Percentiles rank a stretch among this genome's conserved stretches.
Conservation (phyloP, 2,113 vertebrate genomes). For the Anser brachyrhynchus region DNA sequence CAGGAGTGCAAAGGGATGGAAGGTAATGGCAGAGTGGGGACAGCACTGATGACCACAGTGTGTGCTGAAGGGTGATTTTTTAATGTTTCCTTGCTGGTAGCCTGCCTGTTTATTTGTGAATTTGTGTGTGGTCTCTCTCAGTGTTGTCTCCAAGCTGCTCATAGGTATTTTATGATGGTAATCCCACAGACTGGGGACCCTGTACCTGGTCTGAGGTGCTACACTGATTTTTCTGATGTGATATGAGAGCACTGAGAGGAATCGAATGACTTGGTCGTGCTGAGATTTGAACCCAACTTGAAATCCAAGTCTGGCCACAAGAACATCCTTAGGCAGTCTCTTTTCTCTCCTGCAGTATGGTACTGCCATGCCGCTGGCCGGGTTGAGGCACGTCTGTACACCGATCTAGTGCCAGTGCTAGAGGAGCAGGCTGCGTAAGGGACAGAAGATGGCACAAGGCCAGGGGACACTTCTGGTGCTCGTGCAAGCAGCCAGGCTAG, state of each 20-base stretch:
- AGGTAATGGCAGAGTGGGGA: not conserved
- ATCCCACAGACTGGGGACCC: too few relatives aligned
- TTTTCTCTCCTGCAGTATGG: not conserved
- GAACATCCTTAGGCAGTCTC: not conserved
- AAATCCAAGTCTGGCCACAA: not conserved
- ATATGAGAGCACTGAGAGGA: not conserved
- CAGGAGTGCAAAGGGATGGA: not conserved
- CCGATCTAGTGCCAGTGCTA: not conserved
- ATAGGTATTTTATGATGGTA: not conserved
- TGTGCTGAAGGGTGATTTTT: not conserved
- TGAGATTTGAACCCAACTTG: not conserved
- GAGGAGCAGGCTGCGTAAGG: not conserved
- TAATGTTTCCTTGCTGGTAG: not conserved
- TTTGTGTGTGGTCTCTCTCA: not conserved
- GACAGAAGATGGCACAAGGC: not conserved
- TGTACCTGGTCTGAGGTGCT: not conserved
- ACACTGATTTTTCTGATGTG: not conserved
- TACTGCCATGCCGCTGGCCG: not conserved
- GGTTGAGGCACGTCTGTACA: not conserved
- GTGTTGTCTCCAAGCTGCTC: not conserved
- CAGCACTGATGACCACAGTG: not conserved
- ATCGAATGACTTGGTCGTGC: accelerated
- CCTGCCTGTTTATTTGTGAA: not conserved
- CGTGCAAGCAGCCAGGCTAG: not conserved
- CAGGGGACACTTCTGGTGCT: not conserved